Evolutionary conservation across 2,888 invertebrate genomes (phyloP), one percentile per base, ranked within the genome.

Genomic region (Fabriciana adippe): DNA sequence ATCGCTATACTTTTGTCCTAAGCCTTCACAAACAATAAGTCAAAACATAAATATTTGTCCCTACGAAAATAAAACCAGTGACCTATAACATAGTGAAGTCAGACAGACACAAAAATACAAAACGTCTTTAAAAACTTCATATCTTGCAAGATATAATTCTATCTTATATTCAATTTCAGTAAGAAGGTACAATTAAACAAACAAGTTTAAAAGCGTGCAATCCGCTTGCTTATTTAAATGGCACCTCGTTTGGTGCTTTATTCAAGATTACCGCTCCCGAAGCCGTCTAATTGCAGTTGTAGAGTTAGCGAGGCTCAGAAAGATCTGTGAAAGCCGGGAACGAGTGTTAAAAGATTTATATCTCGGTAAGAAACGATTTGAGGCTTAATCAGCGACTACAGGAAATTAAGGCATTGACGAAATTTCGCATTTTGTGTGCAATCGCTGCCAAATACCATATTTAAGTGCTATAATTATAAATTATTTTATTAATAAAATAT

Each of bases 291-390:
- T 91, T 91, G 91, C 90, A 87, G 85, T 90, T 88, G 88, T 87
- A 82, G 79, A 87, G 87, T 90, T 88, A 88, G 83, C 83, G 78
- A 69, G 80, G 81, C 82, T 83, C 81, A 75, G 75, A 80, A 74
- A 82, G 85, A 87, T 87, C 87, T 82, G 78, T 77, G 82, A 82
- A 86, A 87, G 79, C 86, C 83, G 78, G 79, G 83, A 85, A 90
- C 85, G 88, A 89, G 89, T 87, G 92, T 88, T 90, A 85, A 89
- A 87, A 92, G 92, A 92, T 92, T 92, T 92, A 92, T 92, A 90
- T 89, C 89, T 79, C 81, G 76, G 78, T 80, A 80, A 80, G 81
- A 76, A 81, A 79, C 80, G 82, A 81, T 82, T 80, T 80, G 72
- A 76, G 75, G 79, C 80, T 75, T 88, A 85, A 86, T 83, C 81